Evolutionary conservation across 2,797 vertebrate genomes (phyloP).

Genomic region (Labeo calbasu): DNA sequence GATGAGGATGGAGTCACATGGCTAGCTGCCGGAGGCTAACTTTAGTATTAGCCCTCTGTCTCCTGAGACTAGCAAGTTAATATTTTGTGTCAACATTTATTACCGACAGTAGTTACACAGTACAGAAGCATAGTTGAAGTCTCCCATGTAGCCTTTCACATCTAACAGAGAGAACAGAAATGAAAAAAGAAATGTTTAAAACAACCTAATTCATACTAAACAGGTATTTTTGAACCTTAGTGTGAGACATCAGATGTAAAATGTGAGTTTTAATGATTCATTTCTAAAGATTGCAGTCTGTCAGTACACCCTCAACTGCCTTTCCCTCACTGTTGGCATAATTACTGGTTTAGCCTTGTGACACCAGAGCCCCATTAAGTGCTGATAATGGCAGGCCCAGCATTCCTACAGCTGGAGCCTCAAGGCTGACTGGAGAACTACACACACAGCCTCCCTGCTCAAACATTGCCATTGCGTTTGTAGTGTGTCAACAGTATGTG

Average conservation of each 20-base stretch:
- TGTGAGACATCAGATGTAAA: slow-evolving; percentile 34
- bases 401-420: slow-evolving; percentile 56
- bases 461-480: slow-evolving; percentile 5
- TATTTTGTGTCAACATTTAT: slow-evolving; percentile 24
- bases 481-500: not conserved
- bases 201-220: not conserved
- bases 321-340: slow-evolving; percentile 49
- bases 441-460: not conserved
- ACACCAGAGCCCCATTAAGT: slow-evolving; percentile 46
- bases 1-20: slow-evolving; percentile 32
- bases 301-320: slow-evolving; percentile 48
- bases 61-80: slow-evolving; percentile 22
- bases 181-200: not conserved
- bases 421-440: slow-evolving; percentile 47
- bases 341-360: slow-evolving; percentile 55
- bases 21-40: not conserved
- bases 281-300: slow-evolving; percentile 56
- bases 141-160: not conserved
- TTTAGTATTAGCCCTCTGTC: slow-evolving; percentile 19
- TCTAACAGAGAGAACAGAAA: not conserved
- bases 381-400: slow-evolving; percentile 47
- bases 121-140: not conserved
- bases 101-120: slow-evolving; percentile 1
- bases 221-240: not conserved
- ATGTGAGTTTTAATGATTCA: slow-evolving; percentile 63